Conservation (phyloP, 1,140 invertebrate genomes). For the Sesamia nonagrioides region DNA sequence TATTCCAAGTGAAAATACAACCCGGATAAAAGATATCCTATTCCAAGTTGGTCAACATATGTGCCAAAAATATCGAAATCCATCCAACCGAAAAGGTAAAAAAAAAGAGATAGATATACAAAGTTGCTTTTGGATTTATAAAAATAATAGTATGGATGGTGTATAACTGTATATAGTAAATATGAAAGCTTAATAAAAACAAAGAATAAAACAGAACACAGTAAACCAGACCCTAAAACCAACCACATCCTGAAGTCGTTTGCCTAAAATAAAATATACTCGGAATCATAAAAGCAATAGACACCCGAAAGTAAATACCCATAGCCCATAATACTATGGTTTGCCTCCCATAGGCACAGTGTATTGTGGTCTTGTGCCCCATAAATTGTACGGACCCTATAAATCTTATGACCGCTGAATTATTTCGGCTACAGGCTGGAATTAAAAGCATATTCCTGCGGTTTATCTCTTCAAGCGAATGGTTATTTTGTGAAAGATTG, state of each 20-base stretch:
- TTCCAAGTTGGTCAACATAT: too few relatives aligned
- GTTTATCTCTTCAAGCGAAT: slow-evolving; percentile 31
- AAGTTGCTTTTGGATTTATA: too few relatives aligned
- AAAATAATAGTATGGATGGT: too few relatives aligned
- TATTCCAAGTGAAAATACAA: too few relatives aligned
- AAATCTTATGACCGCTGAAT: slow-evolving; percentile 61
- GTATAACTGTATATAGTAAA: too few relatives aligned
- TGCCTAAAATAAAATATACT: slow-evolving; percentile 24
- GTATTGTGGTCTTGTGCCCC: background rate
- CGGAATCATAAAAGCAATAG: slow-evolving; percentile 37
- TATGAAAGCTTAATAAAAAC: background rate
- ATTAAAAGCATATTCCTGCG: slow-evolving; percentile 62
- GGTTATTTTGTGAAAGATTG: slow-evolving; percentile 34
- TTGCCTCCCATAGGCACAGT: slow-evolving; percentile 18
- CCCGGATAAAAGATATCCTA: too few relatives aligned
- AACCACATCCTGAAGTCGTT: slow-evolving; percentile 18
- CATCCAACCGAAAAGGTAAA: too few relatives aligned
- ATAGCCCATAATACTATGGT: slow-evolving; percentile 19
- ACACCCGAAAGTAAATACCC: background rate
- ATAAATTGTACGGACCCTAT: slow-evolving; percentile 59
- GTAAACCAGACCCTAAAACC: background rate
- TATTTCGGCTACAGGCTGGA: slow-evolving; percentile 62
- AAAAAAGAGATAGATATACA: too few relatives aligned
- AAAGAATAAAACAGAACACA: background rate
- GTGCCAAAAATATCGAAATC: too few relatives aligned